Conservation (phyloP, 2,888 invertebrate species). For the Anthoptus insignis region DNA sequence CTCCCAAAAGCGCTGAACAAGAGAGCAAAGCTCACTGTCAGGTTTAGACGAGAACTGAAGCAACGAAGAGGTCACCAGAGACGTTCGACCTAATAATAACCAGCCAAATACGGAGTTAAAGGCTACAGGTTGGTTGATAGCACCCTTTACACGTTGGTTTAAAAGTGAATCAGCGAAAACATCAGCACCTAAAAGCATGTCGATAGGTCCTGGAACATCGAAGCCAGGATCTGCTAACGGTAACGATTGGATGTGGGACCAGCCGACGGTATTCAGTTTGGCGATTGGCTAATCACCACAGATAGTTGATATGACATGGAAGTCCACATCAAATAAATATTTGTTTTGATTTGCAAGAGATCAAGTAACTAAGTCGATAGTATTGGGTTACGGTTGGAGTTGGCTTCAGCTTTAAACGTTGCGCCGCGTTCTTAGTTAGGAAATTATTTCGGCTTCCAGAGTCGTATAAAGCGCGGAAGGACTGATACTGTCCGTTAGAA, state of each 20-base stretch:
- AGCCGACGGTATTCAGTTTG: slow-evolving; percentile 33
- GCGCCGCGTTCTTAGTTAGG: slow-evolving; percentile 23
- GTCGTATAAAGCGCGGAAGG: slow-evolving; percentile 25
- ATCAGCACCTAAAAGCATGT: slow-evolving; percentile 39
- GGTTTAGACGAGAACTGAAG: slow-evolving; percentile 2
- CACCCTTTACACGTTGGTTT: slow-evolving; percentile 16
- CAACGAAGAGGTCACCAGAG: slow-evolving; percentile 6
- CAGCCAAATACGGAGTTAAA: slow-evolving; percentile 35
- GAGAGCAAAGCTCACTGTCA: slow-evolving; percentile 11
- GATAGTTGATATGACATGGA: slow-evolving; percentile 18
- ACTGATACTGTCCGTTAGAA: slow-evolving; percentile 17
- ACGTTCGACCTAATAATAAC: slow-evolving; percentile 24
- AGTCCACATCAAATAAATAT: slow-evolving; percentile 4
- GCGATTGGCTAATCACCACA: slow-evolving; percentile 30
- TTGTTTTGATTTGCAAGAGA: slow-evolving; percentile 6
- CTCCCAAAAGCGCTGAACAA: slow-evolving; percentile 24
- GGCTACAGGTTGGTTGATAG: slow-evolving; percentile 20
- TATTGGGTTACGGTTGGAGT: background rate
- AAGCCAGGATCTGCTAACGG: slow-evolving; percentile 40
- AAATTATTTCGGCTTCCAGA: slow-evolving; percentile 33
- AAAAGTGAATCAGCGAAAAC: slow-evolving; percentile 24
- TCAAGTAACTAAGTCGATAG: slow-evolving; percentile 10
- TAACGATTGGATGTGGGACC: slow-evolving; percentile 22
- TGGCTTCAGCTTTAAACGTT: slow-evolving; percentile 10
- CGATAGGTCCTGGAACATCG: slow-evolving; percentile 37